A percentile compares a stretch with the other conserved stretches of the same genome.
Conservation (phyloP, 2,888 invertebrate species). For the Orthonevra nobilis region DNA sequence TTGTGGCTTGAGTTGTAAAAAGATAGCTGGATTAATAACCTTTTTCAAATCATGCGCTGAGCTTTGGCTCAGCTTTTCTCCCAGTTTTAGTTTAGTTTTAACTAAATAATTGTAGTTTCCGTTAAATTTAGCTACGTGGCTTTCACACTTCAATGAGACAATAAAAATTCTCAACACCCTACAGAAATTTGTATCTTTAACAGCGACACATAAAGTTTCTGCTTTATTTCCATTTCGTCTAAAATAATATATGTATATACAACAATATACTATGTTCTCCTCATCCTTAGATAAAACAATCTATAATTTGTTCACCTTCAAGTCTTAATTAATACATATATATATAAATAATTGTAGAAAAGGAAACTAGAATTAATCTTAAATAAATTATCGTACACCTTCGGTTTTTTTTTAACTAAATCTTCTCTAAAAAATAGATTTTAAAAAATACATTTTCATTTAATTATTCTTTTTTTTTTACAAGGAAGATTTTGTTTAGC, state of each 20-base stretch:
- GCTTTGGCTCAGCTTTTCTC: no score
- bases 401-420: neutral
- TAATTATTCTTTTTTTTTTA: no score
- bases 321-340: slow-evolving; percentile 10
- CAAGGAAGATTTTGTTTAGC: slow-evolving; percentile 45
- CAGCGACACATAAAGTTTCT: neutral
- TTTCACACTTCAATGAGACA: no score
- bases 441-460: slow-evolving; percentile 15
- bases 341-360: slow-evolving; percentile 33
- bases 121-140: no score
- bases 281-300: slow-evolving; percentile 16
- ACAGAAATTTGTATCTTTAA: neutral
- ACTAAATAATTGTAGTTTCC: no score
- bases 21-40: no score
- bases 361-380: slow-evolving; percentile 7
- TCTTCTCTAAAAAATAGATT: slow-evolving; percentile 2
- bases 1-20: no score
- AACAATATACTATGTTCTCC: slow-evolving; percentile 38
- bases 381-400: slow-evolving; percentile 7
- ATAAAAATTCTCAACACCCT: no score
- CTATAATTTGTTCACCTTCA: no score
- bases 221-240: slow-evolving; percentile 30
- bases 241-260: slow-evolving; percentile 36
- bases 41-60: no score
- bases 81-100: no score